phyloP scores from a whole-genome alignment of 2,113 vertebrate species.

The Equus przewalskii region DNA sequence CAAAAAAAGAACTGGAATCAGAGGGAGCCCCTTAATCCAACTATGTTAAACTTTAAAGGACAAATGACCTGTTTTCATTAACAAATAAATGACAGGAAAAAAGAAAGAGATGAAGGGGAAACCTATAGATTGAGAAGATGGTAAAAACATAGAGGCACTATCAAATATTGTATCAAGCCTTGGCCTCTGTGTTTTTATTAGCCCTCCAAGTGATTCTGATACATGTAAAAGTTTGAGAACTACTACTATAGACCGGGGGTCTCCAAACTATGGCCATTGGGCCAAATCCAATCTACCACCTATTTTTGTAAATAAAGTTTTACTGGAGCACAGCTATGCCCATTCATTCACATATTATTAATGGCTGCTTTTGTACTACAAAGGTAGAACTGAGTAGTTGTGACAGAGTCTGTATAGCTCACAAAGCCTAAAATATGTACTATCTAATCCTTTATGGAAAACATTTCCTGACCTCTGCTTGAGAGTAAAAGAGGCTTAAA shows the following conservation, averaged over 20 bases:
- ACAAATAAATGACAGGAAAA: background rate
- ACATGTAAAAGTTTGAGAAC: background rate
- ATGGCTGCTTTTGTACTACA: background rate
- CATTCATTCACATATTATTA: background rate
- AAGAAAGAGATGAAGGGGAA: background rate
- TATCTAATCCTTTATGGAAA: background rate
- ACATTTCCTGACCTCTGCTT: background rate
- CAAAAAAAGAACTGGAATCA: background rate
- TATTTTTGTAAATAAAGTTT: background rate
- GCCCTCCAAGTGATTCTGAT: background rate
- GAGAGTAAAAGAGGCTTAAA: conserved; percentile 17
- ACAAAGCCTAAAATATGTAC: background rate
- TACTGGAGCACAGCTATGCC: background rate
- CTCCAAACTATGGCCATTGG: background rate
- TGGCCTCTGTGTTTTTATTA: background rate
- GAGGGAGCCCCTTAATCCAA: background rate
- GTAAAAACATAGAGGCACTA: background rate
- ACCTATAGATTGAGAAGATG: background rate
- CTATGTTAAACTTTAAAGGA: background rate
- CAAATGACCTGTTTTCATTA: background rate
- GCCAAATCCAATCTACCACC: background rate
- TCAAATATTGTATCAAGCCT: background rate
- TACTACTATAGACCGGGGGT: background rate
- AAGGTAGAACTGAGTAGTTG: background rate
- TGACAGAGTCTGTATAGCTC: background rate